Evolutionary conservation across 1,140 invertebrate genomes (phyloP).

Genomic region (Parapsyche elsis): DNA sequence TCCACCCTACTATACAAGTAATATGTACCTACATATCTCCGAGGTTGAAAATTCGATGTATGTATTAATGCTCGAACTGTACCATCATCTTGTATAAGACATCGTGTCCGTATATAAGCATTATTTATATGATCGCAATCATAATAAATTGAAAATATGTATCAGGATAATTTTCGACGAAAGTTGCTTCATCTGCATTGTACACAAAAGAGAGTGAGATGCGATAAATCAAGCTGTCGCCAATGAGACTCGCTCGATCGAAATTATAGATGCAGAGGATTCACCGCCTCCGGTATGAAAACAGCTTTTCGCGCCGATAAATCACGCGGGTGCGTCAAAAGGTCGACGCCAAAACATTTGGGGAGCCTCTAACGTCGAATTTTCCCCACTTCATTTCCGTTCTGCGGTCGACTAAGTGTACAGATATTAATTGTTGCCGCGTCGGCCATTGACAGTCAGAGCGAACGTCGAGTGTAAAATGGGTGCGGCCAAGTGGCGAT

Average conservation of each 20-base stretch:
- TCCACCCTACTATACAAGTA: too few species aligned
- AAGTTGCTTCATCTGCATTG: conserved; percentile 2
- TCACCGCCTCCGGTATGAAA: background rate
- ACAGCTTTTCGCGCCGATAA: background rate
- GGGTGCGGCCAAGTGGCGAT: conserved; percentile 20
- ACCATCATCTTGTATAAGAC: too few species aligned
- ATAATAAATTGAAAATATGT: conserved; percentile 20
- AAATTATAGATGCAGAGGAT: conserved; percentile 24
- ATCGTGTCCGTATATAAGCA: background rate
- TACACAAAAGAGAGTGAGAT: conserved; percentile 15
- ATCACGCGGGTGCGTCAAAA: too few species aligned
- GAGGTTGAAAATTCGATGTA: too few species aligned
- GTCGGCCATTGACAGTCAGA: background rate
- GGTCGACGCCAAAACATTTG: too few species aligned
- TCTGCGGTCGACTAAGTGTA: background rate
- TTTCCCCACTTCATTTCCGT: background rate
- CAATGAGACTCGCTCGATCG: conserved; percentile 8
- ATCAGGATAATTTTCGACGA: conserved; percentile 29
- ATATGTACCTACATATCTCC: too few species aligned
- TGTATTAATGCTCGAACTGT: too few species aligned
- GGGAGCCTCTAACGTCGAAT: background rate
- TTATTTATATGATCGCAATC: conserved; percentile 5
- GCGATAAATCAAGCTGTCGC: conserved; percentile 14
- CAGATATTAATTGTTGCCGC: background rate
- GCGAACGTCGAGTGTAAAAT: conserved; percentile 5